These are phyloP conservation scores for Haliclystus octoradiatus DNA, from an alignment of 30 jellyfish, hydroid and myxozoan species.

Conservation along the genomic window DNA sequence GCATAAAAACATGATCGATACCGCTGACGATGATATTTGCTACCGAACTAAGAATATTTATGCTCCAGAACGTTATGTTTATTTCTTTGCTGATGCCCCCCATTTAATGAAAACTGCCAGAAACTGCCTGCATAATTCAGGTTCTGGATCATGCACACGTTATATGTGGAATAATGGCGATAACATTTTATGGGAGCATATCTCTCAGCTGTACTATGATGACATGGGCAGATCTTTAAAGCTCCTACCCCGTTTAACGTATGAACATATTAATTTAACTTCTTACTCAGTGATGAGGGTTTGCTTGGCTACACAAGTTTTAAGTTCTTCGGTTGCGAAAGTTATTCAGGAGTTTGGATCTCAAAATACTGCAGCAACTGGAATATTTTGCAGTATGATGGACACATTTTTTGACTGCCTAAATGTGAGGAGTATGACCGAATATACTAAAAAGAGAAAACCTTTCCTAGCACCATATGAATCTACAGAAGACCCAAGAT, in stretches of 20 bases:
- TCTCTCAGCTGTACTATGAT: slow-evolving; percentile 21
- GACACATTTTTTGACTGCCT: slow-evolving; percentile 38
- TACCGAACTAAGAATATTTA: slow-evolving; percentile 22
- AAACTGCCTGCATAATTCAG: slow-evolving; percentile 29
- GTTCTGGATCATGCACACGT: slow-evolving; percentile 37
- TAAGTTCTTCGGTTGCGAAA: slow-evolving; percentile 26
- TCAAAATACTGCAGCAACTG: slow-evolving; percentile 42
- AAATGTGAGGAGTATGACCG: too few species aligned
- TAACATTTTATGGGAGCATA: slow-evolving; percentile 34
- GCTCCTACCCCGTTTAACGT: slow-evolving; percentile 40
- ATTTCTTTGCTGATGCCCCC: slow-evolving; percentile 30
- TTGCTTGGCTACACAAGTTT: slow-evolving; percentile 46
- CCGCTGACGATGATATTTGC: slow-evolving; percentile 15
- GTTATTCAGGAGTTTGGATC: slow-evolving; percentile 30
- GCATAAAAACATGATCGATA: slow-evolving; percentile 11
- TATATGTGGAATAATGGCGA: slow-evolving; percentile 79
- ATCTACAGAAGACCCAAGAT: not conserved
- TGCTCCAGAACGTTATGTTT: slow-evolving; percentile 37
- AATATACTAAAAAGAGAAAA: not conserved
- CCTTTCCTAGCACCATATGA: not conserved
- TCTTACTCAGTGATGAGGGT: slow-evolving; percentile 48
- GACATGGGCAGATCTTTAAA: slow-evolving; percentile 37
- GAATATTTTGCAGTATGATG: slow-evolving; percentile 38
- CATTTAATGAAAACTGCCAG: too few species aligned
- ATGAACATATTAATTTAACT: too few species aligned